A percentile compares a stretch with the other conserved stretches of the same genome.
These are phyloP conservation scores for Malacoraja senta DNA, from an alignment of 2,797 vertebrate genomes.

Conservation along the genomic window DNA sequence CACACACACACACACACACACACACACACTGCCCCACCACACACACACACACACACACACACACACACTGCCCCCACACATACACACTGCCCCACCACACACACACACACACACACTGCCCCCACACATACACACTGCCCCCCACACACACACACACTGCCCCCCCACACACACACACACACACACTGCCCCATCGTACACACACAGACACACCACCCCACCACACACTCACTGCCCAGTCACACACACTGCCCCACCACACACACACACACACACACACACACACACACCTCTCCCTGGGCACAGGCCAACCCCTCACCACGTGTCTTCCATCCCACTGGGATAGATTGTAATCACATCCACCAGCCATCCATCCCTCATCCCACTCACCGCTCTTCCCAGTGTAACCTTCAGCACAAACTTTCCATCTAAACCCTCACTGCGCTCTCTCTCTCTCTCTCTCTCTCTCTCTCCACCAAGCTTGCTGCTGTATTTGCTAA, in stretches of 20 bases:
- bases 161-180: too few relatives aligned
- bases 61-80: too few relatives aligned
- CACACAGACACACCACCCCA: background rate
- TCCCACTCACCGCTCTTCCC: background rate
- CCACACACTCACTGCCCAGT: background rate
- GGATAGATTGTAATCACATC: background rate
- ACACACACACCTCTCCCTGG: background rate
- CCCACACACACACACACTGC: too few relatives aligned
- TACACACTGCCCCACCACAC: too few relatives aligned
- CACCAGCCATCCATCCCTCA: background rate
- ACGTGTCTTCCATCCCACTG: too few relatives aligned
- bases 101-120: too few relatives aligned
- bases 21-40: too few relatives aligned
- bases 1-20: too few relatives aligned
- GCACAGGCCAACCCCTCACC: too few relatives aligned
- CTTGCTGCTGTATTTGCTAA: background rate
- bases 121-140: too few relatives aligned
- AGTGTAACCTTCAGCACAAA: background rate
- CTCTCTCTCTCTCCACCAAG: background rate
- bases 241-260: background rate
- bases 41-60: too few relatives aligned
- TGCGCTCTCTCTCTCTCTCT: background rate
- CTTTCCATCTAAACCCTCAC: background rate
- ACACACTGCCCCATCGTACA: too few relatives aligned
- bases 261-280: background rate